A percentile compares a stretch with the other conserved stretches of the same genome.
phyloP scores from a whole-genome alignment of 2,888 invertebrate genomes.

The Thymelicus sylvestris region DNA sequence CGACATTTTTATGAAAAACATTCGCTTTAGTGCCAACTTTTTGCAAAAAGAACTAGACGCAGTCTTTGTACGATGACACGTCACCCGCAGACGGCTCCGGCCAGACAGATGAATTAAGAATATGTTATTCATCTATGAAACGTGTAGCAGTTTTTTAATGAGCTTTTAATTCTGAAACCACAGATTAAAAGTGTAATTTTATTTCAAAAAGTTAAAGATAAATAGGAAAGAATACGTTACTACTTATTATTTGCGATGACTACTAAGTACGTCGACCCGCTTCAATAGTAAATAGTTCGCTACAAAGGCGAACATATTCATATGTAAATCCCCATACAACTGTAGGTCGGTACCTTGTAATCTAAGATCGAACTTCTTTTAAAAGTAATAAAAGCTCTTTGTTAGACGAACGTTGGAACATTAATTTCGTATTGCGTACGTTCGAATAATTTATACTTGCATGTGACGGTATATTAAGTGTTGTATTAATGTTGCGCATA shows the following conservation, averaged over 20 bases:
- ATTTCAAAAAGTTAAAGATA: slow-evolving; percentile 4
- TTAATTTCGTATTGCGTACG: slow-evolving; percentile 39
- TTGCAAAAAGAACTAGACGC: slow-evolving; percentile 36
- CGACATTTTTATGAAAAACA: slow-evolving; percentile 35
- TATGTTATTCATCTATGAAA: slow-evolving; percentile 11
- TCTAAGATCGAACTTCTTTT: slow-evolving; percentile 39
- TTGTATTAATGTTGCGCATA: slow-evolving; percentile 18
- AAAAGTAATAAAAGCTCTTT: slow-evolving; percentile 38
- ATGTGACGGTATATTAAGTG: slow-evolving; percentile 19
- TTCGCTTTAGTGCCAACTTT: slow-evolving; percentile 28
- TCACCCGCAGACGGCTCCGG: slow-evolving; percentile 22
- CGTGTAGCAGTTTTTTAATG: background rate
- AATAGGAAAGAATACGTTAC: background rate
- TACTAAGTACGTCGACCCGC: slow-evolving; percentile 12
- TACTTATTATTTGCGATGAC: slow-evolving; percentile 3
- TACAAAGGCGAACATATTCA: slow-evolving; percentile 51
- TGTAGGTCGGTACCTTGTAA: slow-evolving; percentile 39
- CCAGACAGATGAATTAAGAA: slow-evolving; percentile 31
- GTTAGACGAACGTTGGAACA: slow-evolving; percentile 40
- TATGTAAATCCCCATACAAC: slow-evolving; percentile 56
- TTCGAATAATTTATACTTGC: slow-evolving; percentile 39
- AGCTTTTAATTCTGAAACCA: slow-evolving; percentile 4
- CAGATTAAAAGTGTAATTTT: background rate
- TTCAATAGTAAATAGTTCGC: slow-evolving; percentile 39
- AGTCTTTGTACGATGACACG: slow-evolving; percentile 28